Base-by-base conservation (phyloP, 2,797 vertebrate species). In the Rallus crepitans region DNA sequence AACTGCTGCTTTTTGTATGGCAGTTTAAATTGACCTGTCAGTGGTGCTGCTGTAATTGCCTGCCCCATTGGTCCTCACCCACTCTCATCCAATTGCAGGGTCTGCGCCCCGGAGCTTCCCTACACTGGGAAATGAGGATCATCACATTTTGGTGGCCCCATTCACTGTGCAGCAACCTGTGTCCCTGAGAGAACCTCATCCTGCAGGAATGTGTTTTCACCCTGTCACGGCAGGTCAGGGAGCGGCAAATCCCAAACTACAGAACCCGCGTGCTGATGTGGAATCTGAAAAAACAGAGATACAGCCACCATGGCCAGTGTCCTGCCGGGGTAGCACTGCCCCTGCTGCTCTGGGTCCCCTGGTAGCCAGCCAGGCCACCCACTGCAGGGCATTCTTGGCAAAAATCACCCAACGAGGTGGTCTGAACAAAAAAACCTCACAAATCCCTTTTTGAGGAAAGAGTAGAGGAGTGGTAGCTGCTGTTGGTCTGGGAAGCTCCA, bases 191-290 rank as follows among this genome's bases (percentile, higher is more conserved):
- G 3, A 45, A 65, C 12, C 15, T 16, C 68, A n/a, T 8, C 42
- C 64, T 37, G 27, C 28, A 71, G 50, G 18, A 76, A 39, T 8
- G 2, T 0, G 8, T 23, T 16, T 77, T 11, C 30, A 39, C 27
- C 21, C 39, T 21, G 3, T 10, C 59, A 13, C 11, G 48, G 45
- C 63, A 91, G 17, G 27, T 40, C 40, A 42, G 53, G 35, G 28
- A 76, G 50, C 3, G 11, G 37, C 28, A 77, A 64, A 87, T 18
- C 56, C 31, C 40, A 5, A 72, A 56, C n/a, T 18, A 12, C 10
- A 61, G 69, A 52, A 53, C 7, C 14, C 2, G 0, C 0, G 3
- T 17, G 18, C 37, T 64, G 21, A 55, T 1, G 2, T 0, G 3
- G 50, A 15, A 12, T 30, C n/a, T 31, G 73, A 40, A 57, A 56